phyloP scores from a whole-genome alignment of 1,140 invertebrate genomes.

The Musca domestica region DNA sequence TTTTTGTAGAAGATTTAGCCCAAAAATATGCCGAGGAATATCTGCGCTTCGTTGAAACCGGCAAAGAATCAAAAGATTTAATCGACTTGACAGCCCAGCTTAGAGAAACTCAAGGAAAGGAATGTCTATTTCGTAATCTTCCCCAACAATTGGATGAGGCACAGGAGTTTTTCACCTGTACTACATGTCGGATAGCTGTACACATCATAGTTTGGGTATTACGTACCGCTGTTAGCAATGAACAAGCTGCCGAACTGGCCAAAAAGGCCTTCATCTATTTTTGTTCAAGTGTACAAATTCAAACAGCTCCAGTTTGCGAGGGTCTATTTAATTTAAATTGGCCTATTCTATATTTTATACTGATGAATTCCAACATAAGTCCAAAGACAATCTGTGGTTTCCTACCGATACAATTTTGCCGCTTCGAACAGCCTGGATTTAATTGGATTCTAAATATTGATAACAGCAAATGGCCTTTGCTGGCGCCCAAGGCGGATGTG shows the following conservation, averaged over 20 bases:
- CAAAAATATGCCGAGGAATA: constrained; percentile 42
- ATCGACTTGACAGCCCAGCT: constrained; percentile 26
- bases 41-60: constrained; percentile 35
- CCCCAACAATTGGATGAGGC: constrained; percentile 33
- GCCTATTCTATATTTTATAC: constrained; percentile 38
- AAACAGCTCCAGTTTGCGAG: constrained; percentile 58
- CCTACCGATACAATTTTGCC: constrained; percentile 40
- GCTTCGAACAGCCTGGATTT: constrained; percentile 35
- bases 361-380: constrained; percentile 35
- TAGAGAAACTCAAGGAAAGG: constrained; percentile 38
- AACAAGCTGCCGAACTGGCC: constrained; percentile 31
- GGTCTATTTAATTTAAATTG: constrained; percentile 59
- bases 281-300: constrained; percentile 58
- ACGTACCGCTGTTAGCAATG: constrained; percentile 36
- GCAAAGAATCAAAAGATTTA: constrained; percentile 32
- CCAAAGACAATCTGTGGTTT: constrained; percentile 40
- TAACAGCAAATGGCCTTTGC: constrained; percentile 17
- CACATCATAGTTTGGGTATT: constrained; percentile 53
- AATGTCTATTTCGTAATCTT: constrained; percentile 42
- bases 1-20: constrained; percentile 26
- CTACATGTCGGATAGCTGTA: constrained; percentile 57
- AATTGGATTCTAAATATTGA: constrained; percentile 35
- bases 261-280: constrained; percentile 54
- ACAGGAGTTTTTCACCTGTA: constrained; percentile 54
- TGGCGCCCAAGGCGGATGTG: constrained; percentile 32